Conservation (phyloP, 1,140 invertebrate species). For the Drosophila chauvacae region DNA sequence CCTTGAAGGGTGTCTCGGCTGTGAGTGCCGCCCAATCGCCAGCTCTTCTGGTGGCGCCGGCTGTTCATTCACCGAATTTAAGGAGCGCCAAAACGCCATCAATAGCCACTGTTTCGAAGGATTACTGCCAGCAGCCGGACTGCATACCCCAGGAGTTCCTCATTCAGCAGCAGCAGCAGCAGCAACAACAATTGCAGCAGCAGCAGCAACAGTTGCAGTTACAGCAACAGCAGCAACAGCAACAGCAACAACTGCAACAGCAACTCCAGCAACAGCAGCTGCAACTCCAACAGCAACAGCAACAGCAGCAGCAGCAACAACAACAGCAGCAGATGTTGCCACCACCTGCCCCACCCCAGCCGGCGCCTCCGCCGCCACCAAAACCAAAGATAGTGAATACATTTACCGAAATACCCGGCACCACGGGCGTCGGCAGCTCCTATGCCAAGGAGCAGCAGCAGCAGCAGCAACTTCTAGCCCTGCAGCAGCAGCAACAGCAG, state of each 20-base stretch:
- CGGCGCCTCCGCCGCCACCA: constrained; percentile 71
- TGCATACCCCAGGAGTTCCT: constrained; percentile 77
- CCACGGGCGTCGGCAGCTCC: constrained; percentile 80
- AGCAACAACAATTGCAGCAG: no score
- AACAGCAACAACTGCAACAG: constrained; percentile 29
- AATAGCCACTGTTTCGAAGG: constrained; percentile 83
- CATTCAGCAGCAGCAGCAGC: constrained; percentile 46
- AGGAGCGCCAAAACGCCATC: constrained; percentile 81
- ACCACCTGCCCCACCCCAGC: constrained; percentile 50
- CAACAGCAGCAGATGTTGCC: constrained; percentile 53
- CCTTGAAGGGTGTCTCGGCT: constrained; percentile 85
- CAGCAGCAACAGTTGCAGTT: constrained; percentile 11
- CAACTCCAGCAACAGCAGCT: constrained; percentile 23
- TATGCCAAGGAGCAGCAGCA: constrained; percentile 81
- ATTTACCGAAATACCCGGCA: constrained; percentile 83
- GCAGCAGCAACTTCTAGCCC: constrained; percentile 63
- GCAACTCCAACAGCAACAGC: constrained; percentile 24
- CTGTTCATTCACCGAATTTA: constrained; percentile 70
- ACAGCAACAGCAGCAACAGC: constrained; percentile 28
- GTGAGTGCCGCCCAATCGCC: constrained; percentile 18
- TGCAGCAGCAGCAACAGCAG: constrained; percentile 76
- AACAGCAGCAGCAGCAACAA: constrained; percentile 29
- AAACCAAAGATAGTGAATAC: constrained; percentile 83
- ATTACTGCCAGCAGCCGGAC: constrained; percentile 82
- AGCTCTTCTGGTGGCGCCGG: constrained; percentile 13